Evolutionary conservation across 2,113 vertebrate species (phyloP), one percentile per base, ranked within the genome.

Genomic region (Paramormyrops kingsleyae): DNA sequence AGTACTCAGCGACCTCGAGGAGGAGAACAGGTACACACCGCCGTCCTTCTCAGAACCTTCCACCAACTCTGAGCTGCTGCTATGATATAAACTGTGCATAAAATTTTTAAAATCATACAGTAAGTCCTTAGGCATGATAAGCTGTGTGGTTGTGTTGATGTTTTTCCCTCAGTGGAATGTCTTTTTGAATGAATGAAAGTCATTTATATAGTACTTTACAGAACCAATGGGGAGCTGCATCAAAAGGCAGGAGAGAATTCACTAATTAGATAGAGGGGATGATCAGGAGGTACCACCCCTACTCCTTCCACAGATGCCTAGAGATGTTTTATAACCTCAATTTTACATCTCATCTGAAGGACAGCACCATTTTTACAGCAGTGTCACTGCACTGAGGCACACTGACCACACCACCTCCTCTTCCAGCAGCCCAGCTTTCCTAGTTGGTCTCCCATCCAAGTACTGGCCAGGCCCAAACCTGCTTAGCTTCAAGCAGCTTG

Each of bases 1-100:
- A 94, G 98, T 99, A 93, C 97, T 99, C 5, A 96, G 95, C 19
- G 99, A 99, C 95, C 96, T 99, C 94, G 99, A 99, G 94, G 98
- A 98, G 93, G 99, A 99, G 93, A 99, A 99, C 97, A 98, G 97
- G 99, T 96, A 56, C 39, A 46, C 12, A 24, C 44, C 3, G 1
- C 31, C 2, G 10, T 50, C 42, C 27, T 56, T 2, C 53, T 6
- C 5, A 21, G 19, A 56, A 56, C 53, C 19, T 59, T 59, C 53
- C 21, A 24, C 21, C 1, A 24, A 24, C 53, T 59, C 21, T 24
- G 53, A 59, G 21, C 21, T 24, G 53, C 6, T 62, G 56, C 56
- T 59, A 7, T 59, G 7, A 21, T 56, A 56, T 50, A 10, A 47
- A 52, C 49, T 15, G 39, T 39, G 21, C 80, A 83, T 19, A 44